Evolutionary conservation across 2,888 invertebrate species (phyloP).

Genomic region (Merodon equestris): DNA sequence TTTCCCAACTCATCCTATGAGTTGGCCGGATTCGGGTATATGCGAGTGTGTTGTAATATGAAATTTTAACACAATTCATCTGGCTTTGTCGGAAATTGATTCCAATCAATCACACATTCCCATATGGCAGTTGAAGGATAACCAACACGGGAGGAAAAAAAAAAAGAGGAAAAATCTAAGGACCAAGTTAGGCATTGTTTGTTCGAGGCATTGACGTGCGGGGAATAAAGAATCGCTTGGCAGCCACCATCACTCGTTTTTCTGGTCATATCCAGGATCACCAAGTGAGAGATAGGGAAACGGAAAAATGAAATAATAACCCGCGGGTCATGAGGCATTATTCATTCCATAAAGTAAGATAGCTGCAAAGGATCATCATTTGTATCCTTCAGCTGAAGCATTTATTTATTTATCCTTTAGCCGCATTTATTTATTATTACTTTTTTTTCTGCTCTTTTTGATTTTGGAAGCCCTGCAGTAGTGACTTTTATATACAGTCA

Average conservation of each 20-base stretch:
- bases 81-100: slow-evolving; percentile 77
- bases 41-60: slow-evolving; percentile 40
- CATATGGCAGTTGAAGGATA: slow-evolving; percentile 21
- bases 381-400: slow-evolving; percentile 51
- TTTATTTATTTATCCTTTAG: slow-evolving; percentile 36
- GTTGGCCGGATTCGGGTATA: background rate
- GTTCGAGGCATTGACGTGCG: slow-evolving; percentile 24
- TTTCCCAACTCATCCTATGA: background rate
- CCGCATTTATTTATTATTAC: slow-evolving; percentile 13
- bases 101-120: slow-evolving; percentile 76
- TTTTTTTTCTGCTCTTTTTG: background rate
- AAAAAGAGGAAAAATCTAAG: slow-evolving; percentile 12
- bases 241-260: no score
- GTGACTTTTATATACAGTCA: no score
- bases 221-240: slow-evolving; percentile 8
- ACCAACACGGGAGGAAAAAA: slow-evolving; percentile 13
- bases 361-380: slow-evolving; percentile 63
- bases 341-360: slow-evolving; percentile 59
- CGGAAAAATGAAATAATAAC: slow-evolving; percentile 35
- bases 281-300: background rate
- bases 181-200: slow-evolving; percentile 9
- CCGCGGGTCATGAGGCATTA: slow-evolving; percentile 57
- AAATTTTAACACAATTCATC: slow-evolving; percentile 67
- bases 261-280: no score
- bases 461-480: no score